A percentile compares a stretch with the other conserved stretches of the same genome.
phyloP scores from a whole-genome alignment of 2,797 vertebrate species.

The Chelon auratus region DNA sequence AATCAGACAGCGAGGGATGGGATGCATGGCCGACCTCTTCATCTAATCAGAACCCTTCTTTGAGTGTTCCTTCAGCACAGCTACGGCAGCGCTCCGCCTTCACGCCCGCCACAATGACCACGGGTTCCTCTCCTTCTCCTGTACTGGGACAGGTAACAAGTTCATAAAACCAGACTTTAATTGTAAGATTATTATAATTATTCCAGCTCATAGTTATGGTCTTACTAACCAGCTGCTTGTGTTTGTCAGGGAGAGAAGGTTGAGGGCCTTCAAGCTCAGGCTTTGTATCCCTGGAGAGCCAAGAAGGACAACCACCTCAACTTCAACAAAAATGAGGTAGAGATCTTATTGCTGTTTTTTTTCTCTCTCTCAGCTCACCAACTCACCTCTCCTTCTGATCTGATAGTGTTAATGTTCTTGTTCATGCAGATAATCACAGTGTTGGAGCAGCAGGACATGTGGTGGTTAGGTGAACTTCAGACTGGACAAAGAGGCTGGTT shows the following conservation, averaged over 20 bases:
- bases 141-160: conserved; percentile 93
- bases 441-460: conserved; percentile 99
- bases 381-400: neutral
- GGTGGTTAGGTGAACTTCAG: conserved; percentile 99
- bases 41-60: conserved; percentile 88
- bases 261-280: conserved; percentile 97
- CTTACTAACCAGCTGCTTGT: neutral
- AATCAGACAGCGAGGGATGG: conserved; percentile 93
- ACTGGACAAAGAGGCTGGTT: conserved; percentile 97
- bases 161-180: too few species aligned
- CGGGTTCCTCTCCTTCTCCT: conserved; percentile 95
- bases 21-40: conserved; percentile 94
- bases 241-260: conserved; percentile 93
- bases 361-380: neutral
- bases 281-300: conserved; percentile 97
- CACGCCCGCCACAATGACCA: conserved; percentile 94
- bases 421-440: conserved; percentile 89
- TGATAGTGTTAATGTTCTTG: neutral
- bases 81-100: conserved; percentile 95
- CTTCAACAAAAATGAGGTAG: conserved; percentile 96
- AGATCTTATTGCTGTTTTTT: neutral
- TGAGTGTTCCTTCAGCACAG: conserved; percentile 93
- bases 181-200: too few species aligned
- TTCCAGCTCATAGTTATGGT: too few species aligned
- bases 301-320: conserved; percentile 99